Evolutionary conservation across 2,888 invertebrate genomes (phyloP), one percentile per base, ranked within the genome.

Genomic region (Orthosia gothica): DNA sequence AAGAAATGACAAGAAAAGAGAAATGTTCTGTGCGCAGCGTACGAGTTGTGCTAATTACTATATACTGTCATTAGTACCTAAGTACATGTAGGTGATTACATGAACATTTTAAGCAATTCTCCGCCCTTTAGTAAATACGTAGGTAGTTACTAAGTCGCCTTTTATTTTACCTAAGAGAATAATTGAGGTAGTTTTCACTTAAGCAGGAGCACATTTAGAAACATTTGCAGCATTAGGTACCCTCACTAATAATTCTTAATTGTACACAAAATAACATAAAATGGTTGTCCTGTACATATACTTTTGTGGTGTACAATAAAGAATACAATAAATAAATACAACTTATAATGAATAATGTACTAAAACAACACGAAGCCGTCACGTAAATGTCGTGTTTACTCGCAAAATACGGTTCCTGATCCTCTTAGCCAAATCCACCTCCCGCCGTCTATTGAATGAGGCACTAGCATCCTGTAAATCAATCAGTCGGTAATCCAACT

Each of bases 401-500:
- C 9, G 0, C 47, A 32, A 67, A 75, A 54, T 23, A 49, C 68
- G 13, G 67, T 40, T 68, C 68, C 23, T 16, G 59, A 68, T 76
- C 32, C 58, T 52, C 57, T 70, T 63, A 70, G 52, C 58, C 52
- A 58, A 59, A 70, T 63, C 55, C 57, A 55, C 63, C 40, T 68
- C 16, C n/a, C 20, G 40, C 59, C 20, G 23, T 67, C 50, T 70
- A 72, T 80, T 81, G 76, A 83, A 72, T 62, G 62, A 68, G 59
- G 54, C 23, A 58, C 69, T 69, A 54, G 68, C 67, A 70, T 62
- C 57, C 64, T 62, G 72, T 76, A 82, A 83, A 81, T 78, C 81
- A 82, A 82, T 82, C 79, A 68, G 64, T 74, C 75, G 67, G 65
- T 81, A 85, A 85, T 84, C 70, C 76, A 79, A 84, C 76, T 85